phyloP scores from a whole-genome alignment of 2,113 vertebrate species.

The Anarhynchus alexandrinus region DNA sequence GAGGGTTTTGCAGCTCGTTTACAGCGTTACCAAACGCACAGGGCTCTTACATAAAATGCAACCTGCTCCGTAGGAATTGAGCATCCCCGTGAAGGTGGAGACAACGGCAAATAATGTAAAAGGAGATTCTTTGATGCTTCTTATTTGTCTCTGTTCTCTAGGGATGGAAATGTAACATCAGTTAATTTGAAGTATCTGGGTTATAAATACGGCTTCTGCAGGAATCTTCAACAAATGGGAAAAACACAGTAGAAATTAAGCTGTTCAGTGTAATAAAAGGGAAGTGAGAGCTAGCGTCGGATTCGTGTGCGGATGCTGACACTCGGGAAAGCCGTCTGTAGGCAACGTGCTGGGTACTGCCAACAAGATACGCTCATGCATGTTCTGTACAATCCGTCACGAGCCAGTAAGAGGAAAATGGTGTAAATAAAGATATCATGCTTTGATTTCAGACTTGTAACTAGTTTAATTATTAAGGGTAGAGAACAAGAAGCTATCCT shows the following conservation, averaged over 20 bases:
- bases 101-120: not conserved
- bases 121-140: not conserved
- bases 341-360: not conserved
- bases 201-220: not conserved
- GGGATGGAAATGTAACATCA: not conserved
- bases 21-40: not conserved
- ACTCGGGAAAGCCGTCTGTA: not conserved
- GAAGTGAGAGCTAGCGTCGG: not conserved
- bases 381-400: not conserved
- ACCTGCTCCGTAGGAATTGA: not conserved
- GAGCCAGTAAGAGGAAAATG: not conserved
- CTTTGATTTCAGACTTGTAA: not conserved
- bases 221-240: not conserved
- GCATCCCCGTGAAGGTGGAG: not conserved
- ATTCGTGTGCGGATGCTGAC: not conserved
- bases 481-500: not conserved
- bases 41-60: not conserved
- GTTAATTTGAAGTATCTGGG: not conserved
- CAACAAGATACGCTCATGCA: not conserved
- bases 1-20: not conserved
- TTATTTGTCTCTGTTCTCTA: not conserved
- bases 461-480: not conserved
- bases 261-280: not conserved
- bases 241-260: not conserved
- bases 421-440: not conserved